Conservation (phyloP, 2,888 invertebrate species). For the Conops quadrifasciatus region DNA sequence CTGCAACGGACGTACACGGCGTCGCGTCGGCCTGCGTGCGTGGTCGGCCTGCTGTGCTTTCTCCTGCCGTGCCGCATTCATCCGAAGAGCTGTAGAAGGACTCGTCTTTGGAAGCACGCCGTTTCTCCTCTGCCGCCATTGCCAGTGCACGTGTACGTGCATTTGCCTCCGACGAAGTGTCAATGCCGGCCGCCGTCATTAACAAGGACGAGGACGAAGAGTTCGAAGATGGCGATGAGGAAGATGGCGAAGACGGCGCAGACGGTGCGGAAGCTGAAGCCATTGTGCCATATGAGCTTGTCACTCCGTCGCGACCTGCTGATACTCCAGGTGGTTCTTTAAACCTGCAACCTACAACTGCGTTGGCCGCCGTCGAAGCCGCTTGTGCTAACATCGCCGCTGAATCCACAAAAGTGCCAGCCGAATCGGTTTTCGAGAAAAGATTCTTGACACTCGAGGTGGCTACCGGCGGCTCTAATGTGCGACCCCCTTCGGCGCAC, state of each 20-base stretch:
- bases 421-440: conserved; percentile 58
- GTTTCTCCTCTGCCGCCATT: conserved; percentile 46
- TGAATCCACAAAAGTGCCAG: conserved; percentile 57
- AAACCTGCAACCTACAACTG: conserved; percentile 35
- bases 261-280: conserved; percentile 52
- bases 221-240: conserved; percentile 59
- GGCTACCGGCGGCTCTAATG: conserved; percentile 44
- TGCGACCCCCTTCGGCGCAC: conserved; percentile 64
- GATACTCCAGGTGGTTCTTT: conserved; percentile 44
- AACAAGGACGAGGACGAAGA: conserved; percentile 61
- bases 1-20: conserved; percentile 56
- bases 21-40: too few relatives aligned
- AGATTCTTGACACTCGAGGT: conserved; percentile 33
- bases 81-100: conserved; percentile 81
- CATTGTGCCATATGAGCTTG: conserved; percentile 51
- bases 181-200: conserved; percentile 46
- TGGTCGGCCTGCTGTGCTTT: conserved; percentile 43
- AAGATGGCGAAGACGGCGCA: conserved; percentile 55
- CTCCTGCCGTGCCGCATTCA: conserved; percentile 73
- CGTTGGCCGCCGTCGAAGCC: conserved; percentile 6
- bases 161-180: conserved; percentile 38
- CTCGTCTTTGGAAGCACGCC: conserved; percentile 80
- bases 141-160: conserved; percentile 30
- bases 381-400: conserved; percentile 44
- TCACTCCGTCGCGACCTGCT: conserved; percentile 32